phyloP scores from a whole-genome alignment of 2,888 invertebrate genomes.

The Linnaemya tessellans region DNA sequence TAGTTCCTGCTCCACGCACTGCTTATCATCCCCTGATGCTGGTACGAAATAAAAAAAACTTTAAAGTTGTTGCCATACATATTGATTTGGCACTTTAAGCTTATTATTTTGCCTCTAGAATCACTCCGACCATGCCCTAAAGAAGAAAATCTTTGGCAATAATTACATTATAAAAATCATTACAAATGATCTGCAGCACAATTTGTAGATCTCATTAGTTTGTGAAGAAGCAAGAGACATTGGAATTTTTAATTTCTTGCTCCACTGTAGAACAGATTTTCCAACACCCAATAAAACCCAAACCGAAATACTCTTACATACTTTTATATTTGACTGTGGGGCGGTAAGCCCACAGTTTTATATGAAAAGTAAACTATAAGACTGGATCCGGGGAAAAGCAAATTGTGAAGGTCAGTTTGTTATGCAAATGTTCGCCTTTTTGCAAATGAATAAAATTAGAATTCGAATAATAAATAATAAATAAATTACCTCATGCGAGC shows the following conservation, averaged over 20 bases:
- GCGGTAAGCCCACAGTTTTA: no score
- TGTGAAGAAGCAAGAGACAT: not conserved
- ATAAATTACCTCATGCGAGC: constrained; percentile 42
- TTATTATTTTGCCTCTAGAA: no score
- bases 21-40: no score
- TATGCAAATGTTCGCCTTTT: constrained; percentile 28
- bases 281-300: not conserved
- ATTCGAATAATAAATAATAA: constrained; percentile 12
- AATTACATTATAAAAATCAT: no score
- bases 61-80: no score
- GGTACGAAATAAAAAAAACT: no score
- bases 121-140: no score
- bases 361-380: not conserved
- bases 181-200: not conserved
- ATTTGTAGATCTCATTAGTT: no score
- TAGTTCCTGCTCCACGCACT: no score
- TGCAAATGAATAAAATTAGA: constrained; percentile 10
- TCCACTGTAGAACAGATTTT: constrained; percentile 13
- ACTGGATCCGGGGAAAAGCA: constrained; percentile 57
- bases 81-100: no score
- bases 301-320: not conserved
- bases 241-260: not conserved
- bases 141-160: no score
- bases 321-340: not conserved
- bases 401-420: constrained; percentile 72